Evolutionary conservation across 35 echinoderm and acorn worm species (phyloP).

Genomic region (Chiridota heheva): DNA sequence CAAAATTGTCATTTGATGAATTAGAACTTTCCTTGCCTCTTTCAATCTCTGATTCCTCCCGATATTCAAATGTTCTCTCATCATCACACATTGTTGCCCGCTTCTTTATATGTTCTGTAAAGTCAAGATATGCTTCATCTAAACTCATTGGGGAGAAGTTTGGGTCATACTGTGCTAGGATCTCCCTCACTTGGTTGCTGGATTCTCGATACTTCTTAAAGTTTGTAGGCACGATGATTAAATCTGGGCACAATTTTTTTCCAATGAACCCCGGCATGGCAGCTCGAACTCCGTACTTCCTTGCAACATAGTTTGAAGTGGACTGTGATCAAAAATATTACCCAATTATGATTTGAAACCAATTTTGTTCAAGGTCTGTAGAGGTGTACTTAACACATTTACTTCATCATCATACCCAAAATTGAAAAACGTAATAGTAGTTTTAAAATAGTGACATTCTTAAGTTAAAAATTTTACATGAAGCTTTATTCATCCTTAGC

Average conservation of each 20-base stretch:
- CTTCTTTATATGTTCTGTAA: conserved; percentile 77
- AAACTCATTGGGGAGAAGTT: conserved; percentile 87
- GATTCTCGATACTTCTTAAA: conserved; percentile 86
- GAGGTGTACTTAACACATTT: neutral
- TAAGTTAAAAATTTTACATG: too few relatives aligned
- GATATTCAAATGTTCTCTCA: conserved; percentile 69
- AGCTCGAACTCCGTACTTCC: conserved; percentile 84
- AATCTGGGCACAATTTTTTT: conserved; percentile 90
- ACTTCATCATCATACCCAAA: neutral
- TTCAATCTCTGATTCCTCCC: neutral
- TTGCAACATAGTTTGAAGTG: conserved; percentile 91
- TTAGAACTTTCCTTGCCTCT: neutral
- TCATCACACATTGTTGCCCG: conserved; percentile 47
- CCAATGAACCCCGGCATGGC: conserved; percentile 99
- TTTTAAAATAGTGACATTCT: too few relatives aligned
- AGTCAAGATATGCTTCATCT: conserved; percentile 93
- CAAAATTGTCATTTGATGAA: neutral
- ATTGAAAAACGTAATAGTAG: neutral
- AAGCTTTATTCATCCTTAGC: too few relatives aligned
- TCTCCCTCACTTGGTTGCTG: conserved; percentile 78
- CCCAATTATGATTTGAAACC: neutral
- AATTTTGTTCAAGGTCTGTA: neutral
- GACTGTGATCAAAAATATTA: conserved; percentile 43
- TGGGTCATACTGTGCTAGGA: conserved; percentile 87
- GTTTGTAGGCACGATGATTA: conserved; percentile 68